A percentile compares a stretch with the other conserved stretches of the same genome.
Conservation (phyloP, 2,797 vertebrate genomes). For the Gymnoscopelus microlampas region DNA sequence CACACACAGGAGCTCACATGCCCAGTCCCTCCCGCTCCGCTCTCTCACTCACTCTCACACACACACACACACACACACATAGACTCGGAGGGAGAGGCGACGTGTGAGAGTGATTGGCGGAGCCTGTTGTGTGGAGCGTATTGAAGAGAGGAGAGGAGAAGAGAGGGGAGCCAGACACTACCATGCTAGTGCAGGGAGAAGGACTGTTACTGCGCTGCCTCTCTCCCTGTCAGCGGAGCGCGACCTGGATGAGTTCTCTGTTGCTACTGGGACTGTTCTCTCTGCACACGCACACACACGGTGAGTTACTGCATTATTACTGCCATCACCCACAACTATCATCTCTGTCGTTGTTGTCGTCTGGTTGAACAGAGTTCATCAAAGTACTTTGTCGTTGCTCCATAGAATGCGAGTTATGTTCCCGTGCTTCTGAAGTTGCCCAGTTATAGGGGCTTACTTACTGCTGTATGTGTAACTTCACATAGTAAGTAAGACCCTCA, state of each 20-base stretch:
- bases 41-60: constrained; percentile 28
- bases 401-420: neutral
- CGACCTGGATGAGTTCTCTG: constrained; percentile 59
- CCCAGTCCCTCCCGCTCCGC: constrained; percentile 25
- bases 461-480: neutral
- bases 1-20: constrained; percentile 50
- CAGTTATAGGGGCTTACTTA: neutral
- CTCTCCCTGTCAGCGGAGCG: constrained; percentile 62
- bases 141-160: constrained; percentile 61
- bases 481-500: too few relatives aligned
- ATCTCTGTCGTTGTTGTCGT: constrained; percentile 11
- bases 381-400: constrained; percentile 15
- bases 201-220: constrained; percentile 60
- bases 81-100: constrained; percentile 42
- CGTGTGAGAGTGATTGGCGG: constrained; percentile 48
- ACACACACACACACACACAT: constrained; percentile 43
- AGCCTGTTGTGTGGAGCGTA: constrained; percentile 54
- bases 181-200: constrained; percentile 75
- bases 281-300: constrained; percentile 60
- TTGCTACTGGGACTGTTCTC: constrained; percentile 73
- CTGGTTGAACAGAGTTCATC: neutral
- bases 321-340: constrained; percentile 12
- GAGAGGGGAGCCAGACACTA: constrained; percentile 64
- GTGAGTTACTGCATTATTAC: constrained; percentile 69
- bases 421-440: neutral